phyloP scores from a whole-genome alignment of 2,888 invertebrate genomes.

The Gymnocheta viridis region DNA sequence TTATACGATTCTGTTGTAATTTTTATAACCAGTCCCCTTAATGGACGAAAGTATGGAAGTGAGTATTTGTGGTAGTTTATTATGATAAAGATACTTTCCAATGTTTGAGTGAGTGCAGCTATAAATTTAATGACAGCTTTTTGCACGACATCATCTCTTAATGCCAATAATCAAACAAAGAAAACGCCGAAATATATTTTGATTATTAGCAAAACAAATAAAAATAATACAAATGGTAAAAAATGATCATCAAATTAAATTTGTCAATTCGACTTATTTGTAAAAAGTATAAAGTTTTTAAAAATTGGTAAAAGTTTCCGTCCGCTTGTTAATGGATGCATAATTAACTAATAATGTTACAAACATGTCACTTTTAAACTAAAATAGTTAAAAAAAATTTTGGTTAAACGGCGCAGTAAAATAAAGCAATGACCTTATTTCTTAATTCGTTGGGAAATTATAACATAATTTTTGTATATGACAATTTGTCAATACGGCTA shows the following conservation, averaged over 20 bases:
- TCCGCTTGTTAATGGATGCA: background rate
- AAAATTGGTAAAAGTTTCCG: background rate
- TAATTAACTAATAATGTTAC: background rate
- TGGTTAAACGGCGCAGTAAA: too few species aligned
- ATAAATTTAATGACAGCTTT: slow-evolving; percentile 52
- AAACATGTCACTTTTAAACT: background rate
- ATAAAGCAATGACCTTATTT: too few species aligned
- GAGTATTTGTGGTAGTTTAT: background rate
- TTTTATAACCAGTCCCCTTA: slow-evolving; percentile 17
- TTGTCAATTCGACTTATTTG: background rate
- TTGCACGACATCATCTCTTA: slow-evolving; percentile 22
- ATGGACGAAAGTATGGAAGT: background rate
- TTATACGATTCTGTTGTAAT: slow-evolving; percentile 35
- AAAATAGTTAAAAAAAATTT: too few species aligned
- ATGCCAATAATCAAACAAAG: slow-evolving; percentile 27
- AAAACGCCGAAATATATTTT: background rate
- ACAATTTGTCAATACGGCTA: too few species aligned
- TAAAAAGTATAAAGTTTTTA: background rate
- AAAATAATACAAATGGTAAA: background rate
- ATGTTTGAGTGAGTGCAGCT: background rate
- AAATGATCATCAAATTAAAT: background rate
- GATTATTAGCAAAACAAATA: background rate
- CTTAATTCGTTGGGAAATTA: too few species aligned
- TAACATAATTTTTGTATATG: too few species aligned
- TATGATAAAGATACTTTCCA: background rate